Evolutionary conservation across 2,113 vertebrate genomes (phyloP).

Genomic region (Orientallactaga bullata): DNA sequence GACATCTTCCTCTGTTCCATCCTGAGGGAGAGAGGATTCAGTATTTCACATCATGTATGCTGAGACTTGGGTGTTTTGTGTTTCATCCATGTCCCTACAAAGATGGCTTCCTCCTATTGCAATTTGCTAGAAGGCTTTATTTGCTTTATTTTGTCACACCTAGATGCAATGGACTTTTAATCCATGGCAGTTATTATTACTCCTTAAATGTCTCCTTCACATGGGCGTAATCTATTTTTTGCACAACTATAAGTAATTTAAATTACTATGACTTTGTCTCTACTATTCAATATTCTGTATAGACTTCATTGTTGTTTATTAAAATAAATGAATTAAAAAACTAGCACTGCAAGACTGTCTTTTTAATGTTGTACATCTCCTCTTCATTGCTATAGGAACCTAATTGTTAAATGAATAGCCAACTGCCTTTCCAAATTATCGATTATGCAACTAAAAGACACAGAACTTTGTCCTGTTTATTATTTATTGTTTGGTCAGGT

Average conservation of each 20-base stretch:
- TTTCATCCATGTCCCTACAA: too few relatives aligned
- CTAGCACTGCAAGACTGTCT: not conserved
- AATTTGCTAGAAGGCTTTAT: too few relatives aligned
- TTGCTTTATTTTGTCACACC: not conserved
- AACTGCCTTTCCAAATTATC: not conserved
- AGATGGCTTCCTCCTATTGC: too few relatives aligned
- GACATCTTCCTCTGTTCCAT: not conserved
- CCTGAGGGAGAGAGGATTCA: not conserved
- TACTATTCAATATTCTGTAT: too few relatives aligned
- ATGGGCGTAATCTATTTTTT: not conserved
- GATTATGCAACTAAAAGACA: not conserved
- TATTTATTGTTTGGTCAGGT: too few relatives aligned
- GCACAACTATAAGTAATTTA: not conserved
- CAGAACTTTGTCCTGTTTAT: not conserved
- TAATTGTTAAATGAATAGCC: fast-evolving
- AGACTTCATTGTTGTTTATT: not conserved
- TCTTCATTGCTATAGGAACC: not conserved
- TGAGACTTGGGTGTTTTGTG: too few relatives aligned
- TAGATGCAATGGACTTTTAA: not conserved
- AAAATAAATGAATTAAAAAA: not conserved
- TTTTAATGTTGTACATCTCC: too few relatives aligned
- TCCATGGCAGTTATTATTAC: not conserved
- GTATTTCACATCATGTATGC: too few relatives aligned
- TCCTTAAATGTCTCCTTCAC: not conserved
- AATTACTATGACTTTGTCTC: not conserved